These are phyloP conservation scores for Brachyalestes nurse DNA, from an alignment of 2,797 vertebrate genomes.

Conservation along the genomic window DNA sequence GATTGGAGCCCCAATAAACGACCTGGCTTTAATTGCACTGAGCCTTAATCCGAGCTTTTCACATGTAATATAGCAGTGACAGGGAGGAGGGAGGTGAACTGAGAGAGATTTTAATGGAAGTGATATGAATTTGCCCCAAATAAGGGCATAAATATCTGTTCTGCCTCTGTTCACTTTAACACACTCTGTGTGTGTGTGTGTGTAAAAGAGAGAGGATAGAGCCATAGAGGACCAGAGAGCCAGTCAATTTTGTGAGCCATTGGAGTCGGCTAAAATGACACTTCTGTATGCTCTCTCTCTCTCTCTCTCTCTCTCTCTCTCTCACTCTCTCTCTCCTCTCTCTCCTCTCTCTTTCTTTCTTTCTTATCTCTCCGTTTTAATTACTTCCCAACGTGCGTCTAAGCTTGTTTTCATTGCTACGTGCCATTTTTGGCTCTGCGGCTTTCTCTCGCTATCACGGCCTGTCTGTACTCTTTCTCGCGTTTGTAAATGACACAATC, in stretches of 20 bases:
- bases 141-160: conserved; percentile 26
- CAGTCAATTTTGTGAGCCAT: conserved; percentile 42
- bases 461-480: conserved; percentile 51
- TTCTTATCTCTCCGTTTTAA: conserved; percentile 65
- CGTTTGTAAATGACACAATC: conserved; percentile 62
- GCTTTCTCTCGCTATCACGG: conserved; percentile 49
- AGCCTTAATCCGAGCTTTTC: conserved; percentile 48
- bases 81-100: conserved; percentile 14
- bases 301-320: conserved; percentile 34
- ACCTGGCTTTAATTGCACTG: conserved; percentile 57
- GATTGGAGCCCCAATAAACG: conserved; percentile 57
- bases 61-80: conserved; percentile 39
- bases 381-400: conserved; percentile 62
- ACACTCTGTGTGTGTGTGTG: background rate
- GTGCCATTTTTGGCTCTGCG: conserved; percentile 54
- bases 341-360: conserved; percentile 35
- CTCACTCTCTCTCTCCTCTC: conserved; percentile 31
- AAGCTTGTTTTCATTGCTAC: conserved; percentile 60
- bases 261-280: conserved; percentile 40
- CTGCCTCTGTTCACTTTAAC: conserved; percentile 5
- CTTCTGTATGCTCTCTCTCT: background rate
- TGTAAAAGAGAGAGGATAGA: background rate
- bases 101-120: conserved; percentile 49
- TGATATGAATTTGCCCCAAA: conserved; percentile 30
- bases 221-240: conserved; percentile 4